Evolutionary conservation across 1,140 invertebrate species (phyloP), one percentile per base, ranked within the genome.

Genomic region (Drosophila leontia): DNA sequence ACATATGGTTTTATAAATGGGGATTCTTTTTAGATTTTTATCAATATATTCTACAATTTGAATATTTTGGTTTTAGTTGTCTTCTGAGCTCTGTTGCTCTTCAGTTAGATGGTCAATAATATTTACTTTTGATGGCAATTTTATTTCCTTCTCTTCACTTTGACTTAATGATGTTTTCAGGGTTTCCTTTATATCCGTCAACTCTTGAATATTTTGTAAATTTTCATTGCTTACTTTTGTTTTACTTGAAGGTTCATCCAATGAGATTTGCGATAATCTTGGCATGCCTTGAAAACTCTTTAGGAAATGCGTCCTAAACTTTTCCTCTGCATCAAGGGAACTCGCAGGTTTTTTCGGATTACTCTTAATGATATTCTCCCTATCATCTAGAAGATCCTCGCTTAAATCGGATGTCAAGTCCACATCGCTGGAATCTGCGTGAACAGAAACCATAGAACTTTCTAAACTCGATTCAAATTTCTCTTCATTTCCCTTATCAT

Each of bases 251-350:
- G 29, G 0, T 23, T 53, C 29, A 6, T 34, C 51, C 23, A 56
- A 35, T 1, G 69, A 75, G 3, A 75, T 64, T 5, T 75, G 42
- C 0, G 59, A 56, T 64, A 76, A 15, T 11, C 61, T 50, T 23
- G 71, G 70, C 29, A 77, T 15, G 11, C 47, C 45, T n/a, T 32
- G 8, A 44, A 77, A 60, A 15, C 32, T 41, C 11, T 37, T 15
- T 0, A 77, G 47, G 37, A 85, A 85, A 7, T 85, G 44, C 11
- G 2, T 41, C 8, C 80, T 67, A 45, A 81, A 75, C 1, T 51
- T 42, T 3, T 44, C 50, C 0, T 53, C 23, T 0, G 17, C 7
- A 34, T 65, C 61, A 3, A 35, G 23, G 6, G 17, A 9, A 11
- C 9, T n/a, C 1, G 7, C 0, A 15, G 13, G 12, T 7, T 2